Conservation (phyloP, 2,888 invertebrate species). For the Linnaemya tessellans region DNA sequence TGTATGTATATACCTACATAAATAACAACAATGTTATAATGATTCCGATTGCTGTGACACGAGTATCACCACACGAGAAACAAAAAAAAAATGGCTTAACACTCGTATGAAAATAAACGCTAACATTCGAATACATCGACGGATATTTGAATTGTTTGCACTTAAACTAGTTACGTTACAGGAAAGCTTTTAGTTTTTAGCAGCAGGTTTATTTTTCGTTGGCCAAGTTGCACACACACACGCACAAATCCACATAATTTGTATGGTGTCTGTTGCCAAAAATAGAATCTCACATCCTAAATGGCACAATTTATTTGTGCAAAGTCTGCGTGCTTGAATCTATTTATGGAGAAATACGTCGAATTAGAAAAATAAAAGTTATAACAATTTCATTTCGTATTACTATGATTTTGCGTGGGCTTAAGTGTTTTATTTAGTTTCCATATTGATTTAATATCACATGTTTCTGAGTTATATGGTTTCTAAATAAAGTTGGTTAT, state of each 20-base stretch:
- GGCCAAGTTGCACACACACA: background rate
- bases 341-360: background rate
- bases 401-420: background rate
- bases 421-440: background rate
- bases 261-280: slow-evolving; percentile 27
- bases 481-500: slow-evolving; percentile 1
- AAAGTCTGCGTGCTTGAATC: slow-evolving; percentile 15
- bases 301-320: background rate
- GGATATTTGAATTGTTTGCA: background rate
- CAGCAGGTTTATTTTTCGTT: background rate
- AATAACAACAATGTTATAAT: too few relatives aligned
- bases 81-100: too few relatives aligned
- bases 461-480: background rate
- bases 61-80: too few relatives aligned
- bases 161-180: slow-evolving; percentile 12
- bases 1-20: too few relatives aligned
- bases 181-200: slow-evolving; percentile 31
- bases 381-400: background rate
- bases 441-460: too few relatives aligned
- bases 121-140: background rate
- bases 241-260: background rate
- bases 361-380: background rate
- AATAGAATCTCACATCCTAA: slow-evolving; percentile 44
- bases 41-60: too few relatives aligned
- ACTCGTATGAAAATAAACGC: too few relatives aligned